Evolutionary conservation across 92 coral and sea anemone genomes (phyloP).

Genomic region (Phenganax marumi): DNA sequence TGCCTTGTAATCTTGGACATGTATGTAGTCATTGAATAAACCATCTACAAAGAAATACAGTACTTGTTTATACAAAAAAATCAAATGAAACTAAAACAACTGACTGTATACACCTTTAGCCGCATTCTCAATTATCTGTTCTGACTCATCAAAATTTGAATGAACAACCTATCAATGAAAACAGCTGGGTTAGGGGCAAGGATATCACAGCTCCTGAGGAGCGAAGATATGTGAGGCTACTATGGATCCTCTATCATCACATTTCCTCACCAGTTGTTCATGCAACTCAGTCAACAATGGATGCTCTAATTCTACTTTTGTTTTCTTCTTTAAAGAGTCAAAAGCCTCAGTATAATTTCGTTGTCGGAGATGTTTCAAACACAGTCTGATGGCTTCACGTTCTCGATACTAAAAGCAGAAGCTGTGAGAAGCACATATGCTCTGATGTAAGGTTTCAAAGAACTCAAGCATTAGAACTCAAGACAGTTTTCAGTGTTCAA

Average conservation of each 20-base stretch:
- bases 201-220: not conserved
- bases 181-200: not conserved
- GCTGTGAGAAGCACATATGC: too few relatives aligned
- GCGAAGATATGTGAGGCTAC: not conserved
- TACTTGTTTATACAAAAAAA: not conserved
- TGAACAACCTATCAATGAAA: constrained; percentile 59
- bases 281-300: constrained; percentile 84
- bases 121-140: constrained; percentile 75
- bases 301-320: constrained; percentile 83
- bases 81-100: not conserved
- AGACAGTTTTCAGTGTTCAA: not conserved
- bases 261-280: constrained; percentile 62
- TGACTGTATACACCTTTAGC: constrained; percentile 58
- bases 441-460: not conserved
- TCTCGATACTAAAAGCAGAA: constrained; percentile 73
- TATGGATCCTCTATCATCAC: not conserved
- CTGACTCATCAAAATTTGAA: constrained; percentile 83
- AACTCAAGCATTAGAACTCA: not conserved
- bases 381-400: constrained; percentile 87
- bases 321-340: constrained; percentile 91
- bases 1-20: constrained; percentile 83
- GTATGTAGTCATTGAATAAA: constrained; percentile 72
- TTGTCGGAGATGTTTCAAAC: constrained; percentile 91
- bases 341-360: constrained; percentile 94
- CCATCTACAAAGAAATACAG: constrained; percentile 60